Evolutionary conservation across 2,113 vertebrate species (phyloP).

Genomic region (Tinamus guttatus): DNA sequence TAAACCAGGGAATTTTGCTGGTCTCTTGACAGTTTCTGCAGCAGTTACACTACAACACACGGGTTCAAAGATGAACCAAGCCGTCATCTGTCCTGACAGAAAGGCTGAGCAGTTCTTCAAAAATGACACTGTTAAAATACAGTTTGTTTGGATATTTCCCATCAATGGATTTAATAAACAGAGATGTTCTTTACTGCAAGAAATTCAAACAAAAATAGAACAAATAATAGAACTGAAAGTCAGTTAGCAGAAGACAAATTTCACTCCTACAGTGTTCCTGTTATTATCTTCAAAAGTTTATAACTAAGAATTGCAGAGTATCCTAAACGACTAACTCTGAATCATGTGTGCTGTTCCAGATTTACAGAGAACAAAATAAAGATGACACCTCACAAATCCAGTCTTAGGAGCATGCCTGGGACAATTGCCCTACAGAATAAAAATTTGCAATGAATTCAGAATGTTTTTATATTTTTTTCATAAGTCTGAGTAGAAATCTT

Average conservation of each 20-base stretch:
- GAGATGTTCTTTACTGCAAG: background rate
- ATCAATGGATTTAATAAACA: background rate
- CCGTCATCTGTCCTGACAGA: background rate
- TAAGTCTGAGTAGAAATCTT: background rate
- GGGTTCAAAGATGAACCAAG: background rate
- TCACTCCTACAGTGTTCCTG: background rate
- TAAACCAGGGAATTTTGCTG: background rate
- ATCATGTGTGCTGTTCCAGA: background rate
- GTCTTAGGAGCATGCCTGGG: fast-evolving
- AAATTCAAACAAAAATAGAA: background rate
- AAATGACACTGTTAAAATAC: background rate
- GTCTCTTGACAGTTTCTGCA: background rate
- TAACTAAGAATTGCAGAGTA: background rate
- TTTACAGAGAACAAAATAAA: background rate
- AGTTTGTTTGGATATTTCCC: background rate
- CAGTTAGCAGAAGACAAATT: background rate
- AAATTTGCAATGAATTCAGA: background rate
- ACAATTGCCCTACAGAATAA: background rate
- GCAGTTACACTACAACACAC: background rate
- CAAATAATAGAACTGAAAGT: background rate
- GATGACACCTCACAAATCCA: background rate
- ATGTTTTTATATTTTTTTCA: background rate
- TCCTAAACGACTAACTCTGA: background rate
- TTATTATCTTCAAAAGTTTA: background rate
- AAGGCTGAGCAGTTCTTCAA: background rate